Percentiles rank a stretch among this genome's conserved stretches.
Conservation (phyloP, 2,113 vertebrate genomes). For the Corapipo altera region DNA sequence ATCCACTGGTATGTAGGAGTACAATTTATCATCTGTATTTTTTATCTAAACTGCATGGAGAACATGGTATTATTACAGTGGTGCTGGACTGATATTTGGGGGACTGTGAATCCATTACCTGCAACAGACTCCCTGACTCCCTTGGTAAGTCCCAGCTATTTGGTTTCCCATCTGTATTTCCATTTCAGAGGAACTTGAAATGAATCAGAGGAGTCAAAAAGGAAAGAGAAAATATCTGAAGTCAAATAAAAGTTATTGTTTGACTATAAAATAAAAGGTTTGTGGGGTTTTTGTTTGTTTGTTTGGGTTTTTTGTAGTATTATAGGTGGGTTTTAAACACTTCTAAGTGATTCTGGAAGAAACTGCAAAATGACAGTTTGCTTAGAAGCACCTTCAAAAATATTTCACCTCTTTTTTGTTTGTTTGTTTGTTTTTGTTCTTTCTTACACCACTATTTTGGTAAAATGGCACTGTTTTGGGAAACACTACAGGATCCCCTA, state of each 20-base stretch:
- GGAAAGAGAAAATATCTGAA: background rate
- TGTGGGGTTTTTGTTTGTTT: background rate
- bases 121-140: background rate
- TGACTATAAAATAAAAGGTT: background rate
- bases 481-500: background rate
- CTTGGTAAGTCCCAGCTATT: background rate
- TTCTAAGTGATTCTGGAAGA: background rate
- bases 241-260: background rate
- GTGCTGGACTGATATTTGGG: background rate
- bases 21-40: background rate
- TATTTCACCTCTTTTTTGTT: background rate
- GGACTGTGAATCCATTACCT: background rate
- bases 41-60: background rate
- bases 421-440: background rate
- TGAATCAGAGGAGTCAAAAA: background rate
- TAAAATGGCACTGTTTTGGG: background rate
- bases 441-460: background rate
- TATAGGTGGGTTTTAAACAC: background rate
- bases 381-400: background rate
- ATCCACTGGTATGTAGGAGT: background rate
- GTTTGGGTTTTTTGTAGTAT: background rate
- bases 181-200: background rate
- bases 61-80: background rate
- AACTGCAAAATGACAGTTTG: background rate
- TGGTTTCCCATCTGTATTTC: background rate